Evolutionary conservation across 2,113 vertebrate species (phyloP).

Genomic region (Oncorhynchus masou): DNA sequence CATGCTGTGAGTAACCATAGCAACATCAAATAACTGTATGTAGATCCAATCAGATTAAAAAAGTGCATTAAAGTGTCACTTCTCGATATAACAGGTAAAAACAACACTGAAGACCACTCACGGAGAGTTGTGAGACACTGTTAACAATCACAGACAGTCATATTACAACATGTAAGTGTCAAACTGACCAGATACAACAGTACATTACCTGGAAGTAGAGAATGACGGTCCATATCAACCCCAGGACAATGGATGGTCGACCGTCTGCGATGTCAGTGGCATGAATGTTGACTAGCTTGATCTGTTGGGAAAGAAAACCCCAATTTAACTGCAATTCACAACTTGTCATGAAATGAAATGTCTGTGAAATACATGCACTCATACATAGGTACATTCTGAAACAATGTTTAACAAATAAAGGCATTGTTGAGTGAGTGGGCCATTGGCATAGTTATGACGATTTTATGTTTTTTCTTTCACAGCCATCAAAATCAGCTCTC

Average conservation of each 20-base stretch:
- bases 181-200: neutral
- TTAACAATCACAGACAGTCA: too few species aligned
- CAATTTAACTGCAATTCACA: slow-evolving; percentile 8
- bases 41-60: neutral
- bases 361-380: neutral
- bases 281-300: slow-evolving; percentile 98
- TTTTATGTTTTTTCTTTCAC: slow-evolving; percentile 15
- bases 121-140: too few species aligned
- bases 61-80: neutral
- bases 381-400: neutral
- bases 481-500: slow-evolving; percentile 47
- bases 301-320: slow-evolving; percentile 71
- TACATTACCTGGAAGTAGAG: slow-evolving; percentile 93
- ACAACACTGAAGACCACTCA: too few species aligned
- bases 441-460: neutral
- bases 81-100: neutral
- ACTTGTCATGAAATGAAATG: neutral
- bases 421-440: neutral
- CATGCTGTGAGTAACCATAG: neutral
- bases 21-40: neutral
- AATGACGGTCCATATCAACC: slow-evolving; percentile 95
- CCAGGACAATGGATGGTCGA: slow-evolving; percentile 92
- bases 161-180: neutral
- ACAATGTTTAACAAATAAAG: neutral
- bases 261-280: slow-evolving; percentile 96